phyloP scores from a whole-genome alignment of 2,888 invertebrate species.

The Cephus rjabovi region DNA sequence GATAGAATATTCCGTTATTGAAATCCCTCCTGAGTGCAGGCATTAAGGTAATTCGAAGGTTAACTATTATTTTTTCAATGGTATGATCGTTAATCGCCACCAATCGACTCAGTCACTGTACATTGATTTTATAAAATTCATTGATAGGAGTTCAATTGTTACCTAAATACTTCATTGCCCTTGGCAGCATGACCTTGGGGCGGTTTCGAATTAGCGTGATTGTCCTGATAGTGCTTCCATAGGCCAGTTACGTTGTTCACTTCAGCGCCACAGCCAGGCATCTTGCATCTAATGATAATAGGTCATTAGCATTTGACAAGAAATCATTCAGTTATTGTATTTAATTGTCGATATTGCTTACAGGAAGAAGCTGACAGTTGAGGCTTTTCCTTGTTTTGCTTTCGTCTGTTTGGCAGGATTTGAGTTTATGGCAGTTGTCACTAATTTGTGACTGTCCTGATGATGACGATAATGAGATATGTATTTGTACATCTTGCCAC shows the following conservation, averaged over 20 bases:
- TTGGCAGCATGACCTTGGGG: conserved; percentile 49
- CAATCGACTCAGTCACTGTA: neutral
- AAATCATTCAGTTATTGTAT: neutral
- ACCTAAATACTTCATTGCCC: conserved; percentile 56
- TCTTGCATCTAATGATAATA: conserved; percentile 52
- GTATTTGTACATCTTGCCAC: conserved; percentile 64
- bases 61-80: too few relatives aligned
- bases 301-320: neutral
- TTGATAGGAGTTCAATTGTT: conserved; percentile 16
- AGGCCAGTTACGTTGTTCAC: conserved; percentile 58
- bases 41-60: too few relatives aligned
- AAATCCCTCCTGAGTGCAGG: too few relatives aligned
- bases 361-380: conserved; percentile 63
- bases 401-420: conserved; percentile 50
- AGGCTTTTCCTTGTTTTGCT: conserved; percentile 57
- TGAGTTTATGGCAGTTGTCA: conserved; percentile 40
- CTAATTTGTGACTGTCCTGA: conserved; percentile 62
- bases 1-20: too few relatives aligned
- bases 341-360: conserved; percentile 37
- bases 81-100: too few relatives aligned
- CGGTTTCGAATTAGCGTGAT: conserved; percentile 60
- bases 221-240: conserved; percentile 64
- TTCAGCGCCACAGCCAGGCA: conserved; percentile 62
- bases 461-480: conserved; percentile 64
- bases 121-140: neutral